Conservation (phyloP, 1,140 invertebrate species). For the Patella vulgata region DNA sequence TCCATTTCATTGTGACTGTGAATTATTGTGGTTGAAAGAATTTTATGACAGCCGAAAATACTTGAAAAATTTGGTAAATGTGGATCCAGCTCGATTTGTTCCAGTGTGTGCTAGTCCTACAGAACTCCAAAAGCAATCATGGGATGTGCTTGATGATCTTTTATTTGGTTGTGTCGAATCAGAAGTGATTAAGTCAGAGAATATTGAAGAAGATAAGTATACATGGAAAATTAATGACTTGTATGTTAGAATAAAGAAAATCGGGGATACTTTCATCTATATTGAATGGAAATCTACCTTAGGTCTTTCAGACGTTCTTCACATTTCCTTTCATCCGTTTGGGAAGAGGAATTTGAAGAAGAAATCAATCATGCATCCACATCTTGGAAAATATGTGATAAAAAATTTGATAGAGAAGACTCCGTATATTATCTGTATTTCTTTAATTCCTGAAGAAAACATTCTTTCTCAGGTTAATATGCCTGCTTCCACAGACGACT, state of each 20-base stretch:
- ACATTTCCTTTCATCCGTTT: slow-evolving; percentile 20
- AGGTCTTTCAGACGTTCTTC: not conserved
- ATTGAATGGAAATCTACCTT: slow-evolving; percentile 17
- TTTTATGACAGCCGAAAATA: slow-evolving; percentile 40
- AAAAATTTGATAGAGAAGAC: slow-evolving; percentile 8
- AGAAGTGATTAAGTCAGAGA: not conserved
- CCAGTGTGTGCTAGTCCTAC: slow-evolving; percentile 34
- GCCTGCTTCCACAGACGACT: not conserved
- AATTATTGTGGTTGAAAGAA: slow-evolving; percentile 48
- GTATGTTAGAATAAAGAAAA: slow-evolving; percentile 6
- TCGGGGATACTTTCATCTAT: slow-evolving; percentile 5
- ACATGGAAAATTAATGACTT: slow-evolving; percentile 8
- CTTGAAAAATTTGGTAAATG: slow-evolving; percentile 28
- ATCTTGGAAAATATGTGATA: slow-evolving; percentile 6
- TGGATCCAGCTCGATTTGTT: slow-evolving; percentile 29
- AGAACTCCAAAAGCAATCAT: slow-evolving; percentile 21
- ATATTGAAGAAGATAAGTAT: not conserved
- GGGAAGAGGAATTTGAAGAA: slow-evolving; percentile 6
- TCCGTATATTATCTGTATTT: slow-evolving; percentile 19
- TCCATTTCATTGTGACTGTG: slow-evolving; percentile 47
- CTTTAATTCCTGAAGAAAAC: too few species aligned
- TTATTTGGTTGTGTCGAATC: slow-evolving; percentile 30
- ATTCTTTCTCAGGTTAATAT: too few species aligned
- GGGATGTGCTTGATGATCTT: slow-evolving; percentile 32
- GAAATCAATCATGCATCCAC: not conserved